Base-by-base conservation (phyloP, 2,113 vertebrate genomes). In the Oryzias javanicus region DNA sequence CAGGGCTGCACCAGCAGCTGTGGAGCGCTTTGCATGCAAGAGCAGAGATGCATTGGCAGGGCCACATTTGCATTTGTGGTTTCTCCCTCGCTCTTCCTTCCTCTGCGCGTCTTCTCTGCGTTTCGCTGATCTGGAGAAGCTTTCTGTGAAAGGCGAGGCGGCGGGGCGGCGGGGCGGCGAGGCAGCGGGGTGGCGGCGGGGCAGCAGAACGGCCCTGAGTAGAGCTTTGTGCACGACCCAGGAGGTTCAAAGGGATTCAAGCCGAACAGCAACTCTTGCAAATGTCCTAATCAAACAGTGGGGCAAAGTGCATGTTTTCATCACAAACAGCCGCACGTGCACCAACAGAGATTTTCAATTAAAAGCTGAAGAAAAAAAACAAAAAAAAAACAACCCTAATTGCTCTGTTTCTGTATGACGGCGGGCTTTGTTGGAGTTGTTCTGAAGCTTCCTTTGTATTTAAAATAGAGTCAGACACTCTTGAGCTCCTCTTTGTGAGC, bases 11-110 rank as follows among this genome's bases (percentile, higher is more conserved):
- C 87, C 82, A 87, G 84, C 88, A 89, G 83, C 84, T 89, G 86
- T 53, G 71, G 61, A 50, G 64, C n/a, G 78, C 75, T 90, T 88
- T 88, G 85, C 88, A 89, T 85, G 78, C 72, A 47, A 64, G 72
- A 78, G 88, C 62, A 71, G 65, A 42, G 35, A 73, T 61, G 72
- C 67, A 60, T 60, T 78, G 25, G 67, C 48, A 67, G 70, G 66
- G 79, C 66, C 55, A 71, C 60, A 84, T 88, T 90, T 91, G 81
- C 89, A 90, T 86, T 86, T 82, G 79, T 76, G 85, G 79, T 84
- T 82, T 83, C 77, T 79, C 66, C 64, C 24, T 79, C 50, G 54
- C 65, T 75, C 64, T 69, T 65, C 48, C 72, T 74, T 62, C 71
- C 61, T 67, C 40, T 56, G 12, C 29, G 3, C 35, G 35, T 35